Percentiles rank a stretch among this genome's conserved stretches.
Evolutionary conservation across 2,888 invertebrate genomes (phyloP).

Genomic region (Syritta pipiens): DNA sequence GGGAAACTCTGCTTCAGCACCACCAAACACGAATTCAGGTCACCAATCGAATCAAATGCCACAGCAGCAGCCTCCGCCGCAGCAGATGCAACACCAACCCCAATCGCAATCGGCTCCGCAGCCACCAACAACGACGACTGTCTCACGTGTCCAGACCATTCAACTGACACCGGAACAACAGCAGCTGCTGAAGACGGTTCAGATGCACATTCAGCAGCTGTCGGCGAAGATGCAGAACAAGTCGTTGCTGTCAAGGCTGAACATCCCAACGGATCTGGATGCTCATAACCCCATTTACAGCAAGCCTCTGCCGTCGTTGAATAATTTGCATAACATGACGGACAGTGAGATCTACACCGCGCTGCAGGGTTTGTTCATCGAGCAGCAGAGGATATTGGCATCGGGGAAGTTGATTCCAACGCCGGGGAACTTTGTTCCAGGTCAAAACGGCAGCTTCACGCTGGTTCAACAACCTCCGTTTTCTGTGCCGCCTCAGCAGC

Average conservation of each 20-base stretch:
- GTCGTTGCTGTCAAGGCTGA: slow-evolving; percentile 75
- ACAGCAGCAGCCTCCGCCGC: slow-evolving; percentile 64
- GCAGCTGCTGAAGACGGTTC: slow-evolving; percentile 83
- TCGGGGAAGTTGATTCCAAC: slow-evolving; percentile 85
- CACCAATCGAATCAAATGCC: slow-evolving; percentile 63
- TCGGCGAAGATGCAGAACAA: slow-evolving; percentile 81
- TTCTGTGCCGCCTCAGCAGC: slow-evolving; percentile 61
- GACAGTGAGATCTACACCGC: slow-evolving; percentile 81
- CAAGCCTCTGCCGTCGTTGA: slow-evolving; percentile 77
- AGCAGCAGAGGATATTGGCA: slow-evolving; percentile 86
- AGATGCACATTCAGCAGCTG: slow-evolving; percentile 85
- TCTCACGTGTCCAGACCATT: slow-evolving; percentile 85
- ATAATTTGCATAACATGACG: slow-evolving; percentile 78
- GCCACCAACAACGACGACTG: slow-evolving; percentile 75
- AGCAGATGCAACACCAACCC: slow-evolving; percentile 58
- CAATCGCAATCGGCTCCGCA: slow-evolving; percentile 71
- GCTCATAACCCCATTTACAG: slow-evolving; percentile 76
- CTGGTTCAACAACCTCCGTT: slow-evolving; percentile 71
- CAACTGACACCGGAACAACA: slow-evolving; percentile 88
- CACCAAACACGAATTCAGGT: slow-evolving; percentile 33
- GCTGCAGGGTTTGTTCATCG: slow-evolving; percentile 83
- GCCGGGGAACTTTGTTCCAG: slow-evolving; percentile 78
- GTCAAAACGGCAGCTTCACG: slow-evolving; percentile 75
- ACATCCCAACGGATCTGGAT: slow-evolving; percentile 77
- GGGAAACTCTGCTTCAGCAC: slow-evolving; percentile 26